Conservation (phyloP, 2,113 vertebrate genomes). For the Riparia riparia region DNA sequence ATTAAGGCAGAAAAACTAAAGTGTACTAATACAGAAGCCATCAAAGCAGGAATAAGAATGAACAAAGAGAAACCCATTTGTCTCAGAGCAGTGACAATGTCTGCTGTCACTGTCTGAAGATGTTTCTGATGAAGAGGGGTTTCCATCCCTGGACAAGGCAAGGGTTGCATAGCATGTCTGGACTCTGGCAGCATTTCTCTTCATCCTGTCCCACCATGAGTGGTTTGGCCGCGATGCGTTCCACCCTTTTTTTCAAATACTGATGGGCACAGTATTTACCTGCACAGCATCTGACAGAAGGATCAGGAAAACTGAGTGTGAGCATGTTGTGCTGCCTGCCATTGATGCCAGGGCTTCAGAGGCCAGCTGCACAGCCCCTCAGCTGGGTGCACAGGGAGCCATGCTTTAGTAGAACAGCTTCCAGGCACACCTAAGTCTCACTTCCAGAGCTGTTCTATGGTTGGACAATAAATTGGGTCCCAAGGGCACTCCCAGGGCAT, state of each 20-base stretch:
- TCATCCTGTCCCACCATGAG: background rate
- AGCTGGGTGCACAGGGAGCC: rapidly evolving
- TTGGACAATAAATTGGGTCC: background rate
- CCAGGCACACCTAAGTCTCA: background rate
- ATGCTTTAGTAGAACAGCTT: background rate
- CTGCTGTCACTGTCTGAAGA: background rate
- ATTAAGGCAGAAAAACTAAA: background rate
- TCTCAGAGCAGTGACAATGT: background rate
- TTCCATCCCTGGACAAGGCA: background rate
- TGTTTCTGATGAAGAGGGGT: background rate
- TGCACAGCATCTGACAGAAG: background rate
- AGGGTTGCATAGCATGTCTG: background rate
- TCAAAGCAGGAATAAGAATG: background rate
- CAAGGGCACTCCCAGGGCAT: background rate
- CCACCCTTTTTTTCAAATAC: background rate
- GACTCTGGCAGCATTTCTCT: background rate
- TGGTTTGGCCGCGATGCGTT: rapidly evolving
- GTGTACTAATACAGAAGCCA: background rate
- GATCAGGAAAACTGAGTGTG: rapidly evolving
- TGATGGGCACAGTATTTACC: background rate
- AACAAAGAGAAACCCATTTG: background rate
- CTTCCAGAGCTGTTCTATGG: background rate
- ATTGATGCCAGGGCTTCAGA: rapidly evolving
- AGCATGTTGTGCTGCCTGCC: background rate
- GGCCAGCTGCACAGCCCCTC: background rate